phyloP scores from a whole-genome alignment of 2,113 vertebrate genomes.

The Notarius quadriscutis region DNA sequence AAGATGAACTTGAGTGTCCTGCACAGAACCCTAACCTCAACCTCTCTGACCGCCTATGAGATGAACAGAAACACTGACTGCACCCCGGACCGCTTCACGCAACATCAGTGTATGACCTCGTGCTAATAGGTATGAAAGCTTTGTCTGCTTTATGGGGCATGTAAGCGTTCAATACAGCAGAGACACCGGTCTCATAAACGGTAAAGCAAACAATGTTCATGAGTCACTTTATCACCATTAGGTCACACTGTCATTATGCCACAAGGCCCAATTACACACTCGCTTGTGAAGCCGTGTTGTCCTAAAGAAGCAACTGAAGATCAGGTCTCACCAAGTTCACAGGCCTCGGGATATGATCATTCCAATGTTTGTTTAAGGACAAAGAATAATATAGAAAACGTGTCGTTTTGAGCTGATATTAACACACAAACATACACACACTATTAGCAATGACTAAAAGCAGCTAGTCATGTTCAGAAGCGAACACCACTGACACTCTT shows the following conservation, averaged over 20 bases:
- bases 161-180: background rate
- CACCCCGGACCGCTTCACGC: too few relatives aligned
- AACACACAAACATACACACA: background rate
- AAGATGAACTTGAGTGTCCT: too few relatives aligned
- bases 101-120: background rate
- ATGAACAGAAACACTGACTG: too few relatives aligned
- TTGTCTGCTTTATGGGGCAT: background rate
- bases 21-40: too few relatives aligned
- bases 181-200: background rate
- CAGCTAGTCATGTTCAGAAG: background rate
- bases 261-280: conserved; percentile 33
- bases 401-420: conserved; percentile 29
- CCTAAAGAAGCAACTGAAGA: conserved; percentile 37
- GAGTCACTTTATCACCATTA: background rate
- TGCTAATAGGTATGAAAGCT: background rate
- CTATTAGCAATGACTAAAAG: background rate
- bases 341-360: conserved; percentile 30
- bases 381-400: conserved; percentile 30
- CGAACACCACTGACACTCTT: background rate
- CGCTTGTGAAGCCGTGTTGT: conserved; percentile 28
- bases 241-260: conserved; percentile 16
- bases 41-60: too few relatives aligned
- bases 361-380: conserved; percentile 38
- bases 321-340: conserved; percentile 15
- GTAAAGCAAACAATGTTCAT: background rate